Evolutionary conservation across 2,113 vertebrate genomes (phyloP), one percentile per base, ranked within the genome.

Genomic region (Apteryx mantelli): DNA sequence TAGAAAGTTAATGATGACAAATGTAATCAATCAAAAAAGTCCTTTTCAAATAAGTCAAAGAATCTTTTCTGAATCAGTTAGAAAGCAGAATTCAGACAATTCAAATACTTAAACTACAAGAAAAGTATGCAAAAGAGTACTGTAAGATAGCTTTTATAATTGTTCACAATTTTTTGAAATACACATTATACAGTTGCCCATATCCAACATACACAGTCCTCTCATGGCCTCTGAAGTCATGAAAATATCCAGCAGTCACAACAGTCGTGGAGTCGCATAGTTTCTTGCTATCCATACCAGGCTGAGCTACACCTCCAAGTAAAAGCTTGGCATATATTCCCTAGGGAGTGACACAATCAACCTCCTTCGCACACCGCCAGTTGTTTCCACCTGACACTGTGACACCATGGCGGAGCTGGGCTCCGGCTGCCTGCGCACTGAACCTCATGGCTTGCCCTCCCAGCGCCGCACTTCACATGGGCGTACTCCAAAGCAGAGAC

Each of bases 141-240:
- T 28, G 34, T 19, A 64, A 58, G 34, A 34, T 1, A 73, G 46
- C 16, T 55, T 64, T 52, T 58, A 5, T 46, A 46, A 75, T 19
- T 34, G 17, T 16, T 70, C 24, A n/a, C 13, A 2, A 32, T 44
- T 73, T 73, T 89, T 77, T 71, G 32, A 64, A 40, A 8, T 38
- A 52, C 6, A 15, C 2, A 3, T 44, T 50, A 2, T 19, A 4
- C 2, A 61, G 9, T 7, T 69, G 32, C 30, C 25, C 9, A 5
- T 40, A 50, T 9, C 10, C 28, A 52, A 34, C 7, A 8, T 82
- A 19, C 15, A 17, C 0, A 5, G 25, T 50, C 42, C n/a, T 44
- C 38, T 63, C 69, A 53, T 0, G 0, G n/a, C n/a, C 50, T 93
- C 44, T 73, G 26, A 61, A 87, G 15, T 30, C 40, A 1, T 50